These are phyloP conservation scores for Philopedon plagiatum DNA, from an alignment of 2,888 invertebrate genomes.

Conservation along the genomic window DNA sequence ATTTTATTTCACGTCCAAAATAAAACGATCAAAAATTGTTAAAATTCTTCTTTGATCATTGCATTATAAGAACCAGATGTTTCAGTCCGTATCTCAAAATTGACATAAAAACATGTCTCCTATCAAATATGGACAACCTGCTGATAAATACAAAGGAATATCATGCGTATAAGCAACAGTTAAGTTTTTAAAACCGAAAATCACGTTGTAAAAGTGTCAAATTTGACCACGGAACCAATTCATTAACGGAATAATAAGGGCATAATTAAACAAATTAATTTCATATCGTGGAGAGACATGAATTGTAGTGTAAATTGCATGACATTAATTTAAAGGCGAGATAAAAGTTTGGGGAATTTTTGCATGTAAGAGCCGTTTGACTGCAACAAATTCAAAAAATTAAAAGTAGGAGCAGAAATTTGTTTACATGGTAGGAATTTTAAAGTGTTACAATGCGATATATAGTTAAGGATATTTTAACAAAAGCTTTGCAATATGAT, in stretches of 20 bases:
- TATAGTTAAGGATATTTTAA: no score
- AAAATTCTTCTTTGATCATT: neutral
- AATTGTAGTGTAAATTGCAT: slow-evolving; percentile 47
- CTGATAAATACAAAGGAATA: slow-evolving; percentile 17
- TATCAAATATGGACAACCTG: slow-evolving; percentile 3
- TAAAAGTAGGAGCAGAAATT: neutral
- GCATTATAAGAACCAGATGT: slow-evolving; percentile 3
- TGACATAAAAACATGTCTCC: slow-evolving; percentile 12
- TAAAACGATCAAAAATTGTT: neutral
- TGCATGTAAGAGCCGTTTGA: neutral
- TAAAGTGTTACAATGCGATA: neutral
- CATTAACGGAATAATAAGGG: slow-evolving; percentile 44
- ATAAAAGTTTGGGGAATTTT: slow-evolving; percentile 36
- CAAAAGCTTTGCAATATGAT: no score
- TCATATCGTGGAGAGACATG: slow-evolving; percentile 43
- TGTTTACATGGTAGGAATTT: neutral
- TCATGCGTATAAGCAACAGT: slow-evolving; percentile 12
- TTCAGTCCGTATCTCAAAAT: slow-evolving; percentile 4
- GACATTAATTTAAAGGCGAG: slow-evolving; percentile 45
- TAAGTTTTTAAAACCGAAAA: slow-evolving; percentile 34
- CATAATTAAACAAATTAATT: slow-evolving; percentile 50
- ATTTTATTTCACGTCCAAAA: no score
- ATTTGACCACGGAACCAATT: slow-evolving; percentile 40
- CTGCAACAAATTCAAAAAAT: no score
- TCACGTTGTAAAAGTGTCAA: slow-evolving; percentile 45